phyloP scores from a whole-genome alignment of 2,888 invertebrate species.

The Synergus umbraculus region DNA sequence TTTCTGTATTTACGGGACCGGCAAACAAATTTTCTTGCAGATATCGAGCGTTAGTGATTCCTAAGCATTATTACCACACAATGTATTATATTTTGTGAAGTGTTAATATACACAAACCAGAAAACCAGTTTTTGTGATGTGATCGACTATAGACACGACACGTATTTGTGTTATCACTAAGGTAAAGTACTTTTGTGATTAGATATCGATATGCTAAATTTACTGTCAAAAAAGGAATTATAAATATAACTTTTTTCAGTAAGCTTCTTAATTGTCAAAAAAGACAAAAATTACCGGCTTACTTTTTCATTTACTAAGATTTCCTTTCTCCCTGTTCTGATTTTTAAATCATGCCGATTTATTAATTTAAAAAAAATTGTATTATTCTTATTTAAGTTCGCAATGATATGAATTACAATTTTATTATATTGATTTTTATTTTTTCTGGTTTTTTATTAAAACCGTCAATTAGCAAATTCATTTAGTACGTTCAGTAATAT shows the following conservation, averaged over 20 bases:
- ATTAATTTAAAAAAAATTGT: neutral
- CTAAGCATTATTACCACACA: slow-evolving; percentile 32
- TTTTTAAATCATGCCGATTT: slow-evolving; percentile 10
- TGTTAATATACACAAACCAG: neutral
- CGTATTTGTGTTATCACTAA: slow-evolving; percentile 31
- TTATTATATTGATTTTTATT: neutral
- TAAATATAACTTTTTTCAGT: neutral
- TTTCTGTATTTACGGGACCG: slow-evolving; percentile 50
- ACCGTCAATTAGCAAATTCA: neutral
- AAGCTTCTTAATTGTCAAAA: neutral
- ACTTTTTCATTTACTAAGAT: neutral
- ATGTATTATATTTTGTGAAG: slow-evolving; percentile 10
- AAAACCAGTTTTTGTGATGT: slow-evolving; percentile 15
- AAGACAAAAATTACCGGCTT: neutral
- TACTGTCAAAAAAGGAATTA: neutral
- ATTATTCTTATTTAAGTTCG: neutral
- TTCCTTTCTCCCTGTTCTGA: slow-evolving; percentile 9
- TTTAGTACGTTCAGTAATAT: neutral
- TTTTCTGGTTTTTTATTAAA: neutral
- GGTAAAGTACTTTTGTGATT: slow-evolving; percentile 37
- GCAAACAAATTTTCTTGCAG: slow-evolving; percentile 11
- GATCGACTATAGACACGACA: slow-evolving; percentile 12
- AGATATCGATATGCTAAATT: slow-evolving; percentile 19
- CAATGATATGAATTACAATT: neutral
- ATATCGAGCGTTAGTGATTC: slow-evolving; percentile 25